Evolutionary conservation across 30 jellyfish, hydroid and myxozoan genomes (phyloP).

Genomic region (Catostylus mosaicus): DNA sequence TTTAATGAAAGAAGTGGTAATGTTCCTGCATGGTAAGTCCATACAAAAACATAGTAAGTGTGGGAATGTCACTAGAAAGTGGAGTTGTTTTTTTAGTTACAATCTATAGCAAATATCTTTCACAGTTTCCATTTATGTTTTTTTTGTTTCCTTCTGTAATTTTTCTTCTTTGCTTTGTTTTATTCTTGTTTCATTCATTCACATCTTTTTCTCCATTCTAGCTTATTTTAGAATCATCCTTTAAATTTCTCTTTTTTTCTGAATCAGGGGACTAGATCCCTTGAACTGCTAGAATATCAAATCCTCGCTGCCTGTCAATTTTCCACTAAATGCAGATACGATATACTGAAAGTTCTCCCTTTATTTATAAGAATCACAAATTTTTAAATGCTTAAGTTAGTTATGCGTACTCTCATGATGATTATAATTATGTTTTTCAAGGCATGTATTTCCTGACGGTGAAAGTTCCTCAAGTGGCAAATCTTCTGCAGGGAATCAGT

Average conservation of each 20-base stretch:
- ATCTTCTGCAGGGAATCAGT: not conserved
- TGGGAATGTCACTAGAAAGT: not conserved
- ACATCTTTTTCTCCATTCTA: too few species aligned
- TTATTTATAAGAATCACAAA: not conserved
- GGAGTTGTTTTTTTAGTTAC: not conserved
- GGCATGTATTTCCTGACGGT: slow-evolving; percentile 7
- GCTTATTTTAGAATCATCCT: too few species aligned
- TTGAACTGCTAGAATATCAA: not conserved
- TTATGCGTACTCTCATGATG: not conserved
- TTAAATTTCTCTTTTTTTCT: too few species aligned
- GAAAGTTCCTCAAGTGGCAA: not conserved
- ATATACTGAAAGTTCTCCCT: not conserved
- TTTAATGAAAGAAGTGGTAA: not conserved
- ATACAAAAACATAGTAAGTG: not conserved
- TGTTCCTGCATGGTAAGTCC: slow-evolving; percentile 43
- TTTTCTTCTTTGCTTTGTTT: not conserved
- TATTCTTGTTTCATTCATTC: not conserved
- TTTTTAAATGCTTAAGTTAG: not conserved
- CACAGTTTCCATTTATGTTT: not conserved
- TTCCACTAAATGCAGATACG: not conserved
- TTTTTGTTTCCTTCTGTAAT: not conserved
- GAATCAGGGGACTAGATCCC: not conserved
- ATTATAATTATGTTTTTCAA: not conserved
- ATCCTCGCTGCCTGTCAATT: not conserved
- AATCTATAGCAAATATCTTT: not conserved